A percentile compares a stretch with the other conserved stretches of the same genome.
Conservation (phyloP, 2,113 vertebrate genomes). For the Myiozetetes cayanensis region DNA sequence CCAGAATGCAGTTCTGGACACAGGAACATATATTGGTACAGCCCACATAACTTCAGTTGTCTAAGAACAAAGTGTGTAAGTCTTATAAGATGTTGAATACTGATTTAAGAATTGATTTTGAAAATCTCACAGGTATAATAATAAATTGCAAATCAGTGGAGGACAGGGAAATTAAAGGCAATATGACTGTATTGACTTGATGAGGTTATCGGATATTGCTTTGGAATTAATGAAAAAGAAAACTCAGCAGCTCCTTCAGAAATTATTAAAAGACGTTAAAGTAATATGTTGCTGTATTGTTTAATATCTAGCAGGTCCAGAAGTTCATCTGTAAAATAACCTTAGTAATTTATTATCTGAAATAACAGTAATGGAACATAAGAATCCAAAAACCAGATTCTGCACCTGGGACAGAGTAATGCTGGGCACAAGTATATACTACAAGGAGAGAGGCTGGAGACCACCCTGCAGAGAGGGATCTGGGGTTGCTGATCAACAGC, state of each 20-base stretch:
- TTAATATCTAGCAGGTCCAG: neutral
- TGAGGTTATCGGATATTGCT: neutral
- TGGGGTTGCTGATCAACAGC: neutral
- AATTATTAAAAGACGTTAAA: neutral
- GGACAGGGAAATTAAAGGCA: neutral
- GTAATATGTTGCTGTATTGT: neutral
- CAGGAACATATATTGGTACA: neutral
- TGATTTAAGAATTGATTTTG: neutral
- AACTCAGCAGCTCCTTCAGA: neutral
- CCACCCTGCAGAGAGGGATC: neutral
- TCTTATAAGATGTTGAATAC: neutral
- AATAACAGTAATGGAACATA: neutral
- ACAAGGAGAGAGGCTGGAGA: neutral
- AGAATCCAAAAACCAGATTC: neutral
- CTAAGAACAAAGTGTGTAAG: neutral
- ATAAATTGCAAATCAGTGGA: neutral
- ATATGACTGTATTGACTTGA: neutral
- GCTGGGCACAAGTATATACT: neutral
- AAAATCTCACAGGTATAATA: neutral
- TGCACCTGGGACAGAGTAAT: neutral
- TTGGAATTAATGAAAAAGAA: neutral
- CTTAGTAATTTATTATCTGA: neutral
- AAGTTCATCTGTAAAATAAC: neutral
- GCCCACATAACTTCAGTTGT: neutral
- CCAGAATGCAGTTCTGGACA: neutral